Evolutionary conservation across 2,113 vertebrate genomes (phyloP), one percentile per base, ranked within the genome.

Genomic region (Fulica atra): DNA sequence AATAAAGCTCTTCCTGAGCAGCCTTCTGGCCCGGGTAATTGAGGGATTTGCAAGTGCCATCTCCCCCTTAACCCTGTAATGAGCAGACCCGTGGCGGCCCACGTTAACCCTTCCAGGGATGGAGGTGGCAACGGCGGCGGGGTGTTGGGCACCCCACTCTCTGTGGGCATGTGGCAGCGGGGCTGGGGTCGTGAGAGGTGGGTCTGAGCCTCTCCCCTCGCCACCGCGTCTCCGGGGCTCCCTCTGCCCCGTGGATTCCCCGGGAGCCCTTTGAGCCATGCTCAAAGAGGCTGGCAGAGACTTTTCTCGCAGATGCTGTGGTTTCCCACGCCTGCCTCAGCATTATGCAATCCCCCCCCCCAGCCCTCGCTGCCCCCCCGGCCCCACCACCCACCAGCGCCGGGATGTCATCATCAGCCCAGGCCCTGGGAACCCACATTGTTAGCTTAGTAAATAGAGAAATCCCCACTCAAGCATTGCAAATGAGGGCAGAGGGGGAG

Each of bases 391-490:
- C 96, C 95, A 87, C 92, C 94, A 96, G 89, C 92, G 92, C 94
- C 65, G 88, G 97, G 97, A 98, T 98, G 97, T 97, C 97, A 97
- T 96, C 97, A 97, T 97, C 96, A 97, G 96, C 96, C 96, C 93
- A 95, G 96, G 94, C 96, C 94, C 97, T 98, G 97, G 96, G 97
- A 98, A 98, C 97, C 88, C 92, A 95, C 96, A 97, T 97, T 98
- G 97, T 97, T 97, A 95, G 93, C 78, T 97, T 93, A 89, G 96
- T 97, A 98, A 99, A 99, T 98, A 99, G 99, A 99, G 99, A 99
- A 99, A 99, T 99, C 98, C 98, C 98, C 98, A 98, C 98, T 99
- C 98, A 98, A 98, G 98, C 99, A 99, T 99, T 99, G 98, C 98
- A 98, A 99, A 98, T 97, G 98, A 98, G 98, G 98, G 98, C 98